Evolutionary conservation across 2,797 vertebrate species (phyloP).

Genomic region (Leptodactylus fallax): DNA sequence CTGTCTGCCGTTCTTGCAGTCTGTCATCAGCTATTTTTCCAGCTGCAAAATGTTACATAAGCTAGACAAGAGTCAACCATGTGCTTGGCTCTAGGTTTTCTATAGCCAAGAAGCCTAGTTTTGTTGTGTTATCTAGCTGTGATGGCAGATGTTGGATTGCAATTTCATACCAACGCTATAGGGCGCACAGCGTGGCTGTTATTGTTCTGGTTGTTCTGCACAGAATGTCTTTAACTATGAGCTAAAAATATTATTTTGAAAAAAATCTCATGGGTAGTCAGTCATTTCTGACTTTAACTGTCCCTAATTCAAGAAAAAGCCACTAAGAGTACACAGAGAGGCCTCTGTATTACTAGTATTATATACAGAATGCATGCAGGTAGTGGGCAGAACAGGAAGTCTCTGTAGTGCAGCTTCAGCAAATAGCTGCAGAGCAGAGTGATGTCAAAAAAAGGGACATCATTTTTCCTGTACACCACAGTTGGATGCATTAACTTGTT

Average conservation of each 20-base stretch:
- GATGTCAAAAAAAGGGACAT: no score
- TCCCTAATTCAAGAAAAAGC: not conserved
- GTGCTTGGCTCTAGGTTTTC: not conserved
- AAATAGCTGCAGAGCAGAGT: no score
- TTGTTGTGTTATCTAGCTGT: not conserved
- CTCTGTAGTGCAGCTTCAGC: no score
- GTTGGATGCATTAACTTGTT: no score
- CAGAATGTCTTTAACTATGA: not conserved
- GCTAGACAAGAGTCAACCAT: not conserved
- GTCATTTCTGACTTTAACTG: not conserved
- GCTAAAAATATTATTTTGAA: not conserved
- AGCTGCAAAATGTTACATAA: not conserved
- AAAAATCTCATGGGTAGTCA: not conserved
- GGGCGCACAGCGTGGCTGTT: not conserved
- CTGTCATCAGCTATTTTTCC: not conserved
- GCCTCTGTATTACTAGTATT: no score
- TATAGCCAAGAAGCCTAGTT: not conserved
- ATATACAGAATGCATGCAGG: no score
- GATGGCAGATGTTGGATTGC: constrained; percentile 3
- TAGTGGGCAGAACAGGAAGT: no score
- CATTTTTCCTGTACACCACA: no score
- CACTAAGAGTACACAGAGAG: not conserved
- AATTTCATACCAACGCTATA: not conserved
- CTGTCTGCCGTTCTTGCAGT: not conserved
- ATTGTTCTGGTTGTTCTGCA: not conserved